Evolutionary conservation across 2,797 vertebrate species (phyloP).

Genomic region (Cetoscarus ocellatus): DNA sequence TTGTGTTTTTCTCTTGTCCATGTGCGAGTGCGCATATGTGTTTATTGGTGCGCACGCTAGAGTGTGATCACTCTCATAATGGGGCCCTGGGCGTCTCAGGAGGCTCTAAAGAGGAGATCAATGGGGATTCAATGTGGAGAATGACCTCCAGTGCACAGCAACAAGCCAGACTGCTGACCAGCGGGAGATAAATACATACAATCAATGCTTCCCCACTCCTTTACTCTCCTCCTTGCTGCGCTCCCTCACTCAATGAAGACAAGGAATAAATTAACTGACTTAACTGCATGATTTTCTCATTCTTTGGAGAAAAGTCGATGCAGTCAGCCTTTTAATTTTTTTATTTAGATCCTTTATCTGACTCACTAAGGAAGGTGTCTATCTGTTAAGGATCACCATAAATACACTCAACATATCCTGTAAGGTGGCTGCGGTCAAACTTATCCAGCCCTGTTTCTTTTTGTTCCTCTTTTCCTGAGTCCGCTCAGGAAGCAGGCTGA

Average conservation of each 20-base stretch:
- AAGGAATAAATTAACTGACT: conserved; percentile 77
- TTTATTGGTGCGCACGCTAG: conserved; percentile 58
- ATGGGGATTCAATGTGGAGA: conserved; percentile 80
- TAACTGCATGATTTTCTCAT: conserved; percentile 75
- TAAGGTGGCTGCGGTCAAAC: conserved; percentile 9
- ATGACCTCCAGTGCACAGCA: conserved; percentile 80
- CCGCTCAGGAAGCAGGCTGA: conserved; percentile 54
- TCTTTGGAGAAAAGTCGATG: conserved; percentile 59
- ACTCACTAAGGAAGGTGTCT: neutral
- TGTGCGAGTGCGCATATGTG: conserved; percentile 52
- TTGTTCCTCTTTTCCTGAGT: conserved; percentile 17
- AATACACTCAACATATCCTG: conserved; percentile 6
- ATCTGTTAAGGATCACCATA: conserved; percentile 5
- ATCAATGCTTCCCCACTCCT: conserved; percentile 69
- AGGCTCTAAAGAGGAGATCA: conserved; percentile 79
- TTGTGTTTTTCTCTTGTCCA: conserved; percentile 36
- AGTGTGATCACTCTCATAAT: conserved; percentile 73
- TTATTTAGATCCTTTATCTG: neutral
- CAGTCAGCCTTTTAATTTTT: conserved; percentile 39
- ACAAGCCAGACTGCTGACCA: conserved; percentile 73
- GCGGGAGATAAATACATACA: conserved; percentile 78
- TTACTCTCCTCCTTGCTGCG: conserved; percentile 36
- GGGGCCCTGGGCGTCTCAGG: conserved; percentile 66
- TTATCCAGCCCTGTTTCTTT: conserved; percentile 4
- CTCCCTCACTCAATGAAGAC: conserved; percentile 69